A percentile compares a stretch with the other conserved stretches of the same genome.
These are phyloP conservation scores for Spisula solida DNA, from an alignment of 2,888 invertebrate species.

Conservation along the genomic window DNA sequence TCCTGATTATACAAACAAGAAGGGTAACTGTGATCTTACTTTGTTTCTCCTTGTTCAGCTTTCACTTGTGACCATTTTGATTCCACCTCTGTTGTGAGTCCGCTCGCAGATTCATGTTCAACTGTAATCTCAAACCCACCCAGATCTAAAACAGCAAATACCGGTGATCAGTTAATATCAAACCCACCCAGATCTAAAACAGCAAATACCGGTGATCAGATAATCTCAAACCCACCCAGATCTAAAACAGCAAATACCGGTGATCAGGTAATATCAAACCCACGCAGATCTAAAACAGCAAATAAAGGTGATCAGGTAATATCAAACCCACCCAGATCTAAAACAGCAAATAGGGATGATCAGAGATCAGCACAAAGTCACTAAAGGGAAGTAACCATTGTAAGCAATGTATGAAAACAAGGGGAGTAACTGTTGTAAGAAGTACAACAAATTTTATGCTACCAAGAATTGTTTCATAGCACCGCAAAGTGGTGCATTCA, in stretches of 20 bases:
- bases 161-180: slow-evolving; percentile 79
- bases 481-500: no score
- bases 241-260: slow-evolving; percentile 62
- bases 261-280: slow-evolving; percentile 83
- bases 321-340: no score
- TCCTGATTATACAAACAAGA: no score
- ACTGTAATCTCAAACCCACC: slow-evolving; percentile 84
- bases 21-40: slow-evolving; percentile 67
- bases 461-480: no score
- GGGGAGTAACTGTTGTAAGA: no score
- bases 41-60: slow-evolving; percentile 73
- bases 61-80: slow-evolving; percentile 82
- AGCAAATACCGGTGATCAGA: no score
- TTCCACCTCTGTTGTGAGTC: slow-evolving; percentile 83
- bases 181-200: slow-evolving; percentile 79
- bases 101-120: slow-evolving; percentile 83
- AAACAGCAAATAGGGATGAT: no score
- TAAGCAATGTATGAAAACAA: no score
- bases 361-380: no score
- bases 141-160: slow-evolving; percentile 71
- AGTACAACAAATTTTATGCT: no score
- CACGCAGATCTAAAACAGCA: slow-evolving; percentile 75
- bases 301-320: no score
- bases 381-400: no score
- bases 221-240: slow-evolving; percentile 83